Evolutionary conservation across 1,140 invertebrate genomes (phyloP).

Genomic region (Fopius arisanus): DNA sequence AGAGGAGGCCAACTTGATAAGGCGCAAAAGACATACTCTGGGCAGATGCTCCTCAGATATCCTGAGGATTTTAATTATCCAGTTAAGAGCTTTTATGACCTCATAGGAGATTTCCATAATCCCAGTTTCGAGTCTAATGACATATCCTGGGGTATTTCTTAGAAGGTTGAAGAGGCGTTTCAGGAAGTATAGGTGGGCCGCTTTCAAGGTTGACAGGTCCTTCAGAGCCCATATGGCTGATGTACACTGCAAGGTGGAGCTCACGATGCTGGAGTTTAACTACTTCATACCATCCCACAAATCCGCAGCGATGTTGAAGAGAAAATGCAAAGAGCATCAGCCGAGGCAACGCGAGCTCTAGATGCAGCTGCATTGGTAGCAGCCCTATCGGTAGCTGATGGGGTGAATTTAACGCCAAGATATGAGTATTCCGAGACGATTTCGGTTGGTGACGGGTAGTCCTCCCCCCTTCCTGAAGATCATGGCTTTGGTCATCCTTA

Average conservation of each 20-base stretch:
- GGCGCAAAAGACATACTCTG: neutral
- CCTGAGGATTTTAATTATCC: neutral
- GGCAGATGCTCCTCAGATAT: neutral
- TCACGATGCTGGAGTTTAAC: neutral
- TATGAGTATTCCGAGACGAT: neutral
- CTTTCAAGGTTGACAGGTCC: slow-evolving; percentile 1
- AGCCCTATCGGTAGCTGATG: neutral
- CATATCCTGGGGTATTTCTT: neutral
- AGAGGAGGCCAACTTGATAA: neutral
- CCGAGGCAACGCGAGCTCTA: neutral
- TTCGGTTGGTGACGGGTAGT: neutral
- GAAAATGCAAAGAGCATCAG: neutral
- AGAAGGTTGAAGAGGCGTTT: neutral
- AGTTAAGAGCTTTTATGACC: neutral
- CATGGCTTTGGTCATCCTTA: slow-evolving; percentile 39
- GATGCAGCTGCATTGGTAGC: neutral
- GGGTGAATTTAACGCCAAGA: neutral
- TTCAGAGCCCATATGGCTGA: neutral
- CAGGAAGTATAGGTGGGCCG: neutral
- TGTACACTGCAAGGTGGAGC: neutral
- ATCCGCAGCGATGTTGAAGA: neutral
- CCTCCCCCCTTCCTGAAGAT: slow-evolving; percentile 34
- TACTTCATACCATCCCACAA: neutral
- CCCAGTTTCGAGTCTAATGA: neutral
- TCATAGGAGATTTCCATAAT: neutral